phyloP scores from a whole-genome alignment of 2,888 invertebrate species.

The Sesia bembeciformis region DNA sequence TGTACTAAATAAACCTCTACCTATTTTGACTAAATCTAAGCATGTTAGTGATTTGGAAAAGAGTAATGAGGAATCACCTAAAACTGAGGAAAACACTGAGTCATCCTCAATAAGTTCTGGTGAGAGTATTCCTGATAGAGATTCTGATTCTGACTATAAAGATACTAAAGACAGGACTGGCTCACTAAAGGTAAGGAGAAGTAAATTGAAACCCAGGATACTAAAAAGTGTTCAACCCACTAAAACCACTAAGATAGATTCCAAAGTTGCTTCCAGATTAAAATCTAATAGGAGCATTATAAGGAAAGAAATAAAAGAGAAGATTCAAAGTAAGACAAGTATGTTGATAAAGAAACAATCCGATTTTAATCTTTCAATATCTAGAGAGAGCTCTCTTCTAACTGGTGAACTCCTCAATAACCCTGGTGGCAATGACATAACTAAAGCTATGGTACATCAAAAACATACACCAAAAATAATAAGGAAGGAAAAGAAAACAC shows the following conservation, averaged over 20 bases:
- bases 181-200: slow-evolving; percentile 37
- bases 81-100: slow-evolving; percentile 67
- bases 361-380: slow-evolving; percentile 24
- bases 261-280: slow-evolving; percentile 40
- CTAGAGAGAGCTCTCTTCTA: slow-evolving; percentile 33
- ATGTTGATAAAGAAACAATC: slow-evolving; percentile 31
- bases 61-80: slow-evolving; percentile 33
- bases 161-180: slow-evolving; percentile 52
- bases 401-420: slow-evolving; percentile 25
- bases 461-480: slow-evolving; percentile 53
- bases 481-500: slow-evolving; percentile 74
- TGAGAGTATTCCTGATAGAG: slow-evolving; percentile 75
- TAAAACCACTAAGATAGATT: slow-evolving; percentile 38
- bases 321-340: slow-evolving; percentile 38
- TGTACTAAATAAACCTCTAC: slow-evolving; percentile 46
- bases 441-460: slow-evolving; percentile 60
- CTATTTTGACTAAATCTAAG: slow-evolving; percentile 41
- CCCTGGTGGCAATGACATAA: slow-evolving; percentile 25
- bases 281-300: slow-evolving; percentile 38
- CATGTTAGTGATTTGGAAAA: slow-evolving; percentile 31
- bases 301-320: slow-evolving; percentile 52
- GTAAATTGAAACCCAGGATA: slow-evolving; percentile 55
- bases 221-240: slow-evolving; percentile 32
- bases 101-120: slow-evolving; percentile 63
- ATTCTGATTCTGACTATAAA: slow-evolving; percentile 77